These are phyloP conservation scores for Esox niger DNA, from an alignment of 2,113 vertebrate genomes.

Conservation along the genomic window DNA sequence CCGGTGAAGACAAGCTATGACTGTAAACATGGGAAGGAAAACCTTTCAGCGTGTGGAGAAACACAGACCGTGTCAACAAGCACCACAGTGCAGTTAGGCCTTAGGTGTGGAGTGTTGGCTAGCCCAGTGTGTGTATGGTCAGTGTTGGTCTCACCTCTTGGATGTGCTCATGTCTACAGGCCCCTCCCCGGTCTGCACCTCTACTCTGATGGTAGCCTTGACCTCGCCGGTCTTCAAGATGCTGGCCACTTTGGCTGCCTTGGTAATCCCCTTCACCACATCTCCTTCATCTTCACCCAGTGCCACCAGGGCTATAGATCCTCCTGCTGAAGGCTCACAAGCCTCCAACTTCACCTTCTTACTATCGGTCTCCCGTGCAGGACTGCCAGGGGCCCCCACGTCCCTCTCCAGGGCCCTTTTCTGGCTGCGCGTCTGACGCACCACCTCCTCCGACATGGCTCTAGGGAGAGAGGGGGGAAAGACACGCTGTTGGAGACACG, in stretches of 20 bases:
- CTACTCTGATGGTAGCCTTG: conserved; percentile 82
- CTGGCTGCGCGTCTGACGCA: conserved; percentile 91
- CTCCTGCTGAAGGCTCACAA: conserved; percentile 52
- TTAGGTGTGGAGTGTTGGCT: too few relatives aligned
- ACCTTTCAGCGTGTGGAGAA: too few relatives aligned
- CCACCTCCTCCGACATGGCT: conserved; percentile 91
- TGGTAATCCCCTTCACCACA: conserved; percentile 68
- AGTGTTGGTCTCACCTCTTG: conserved; percentile 79
- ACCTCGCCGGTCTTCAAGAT: conserved; percentile 79
- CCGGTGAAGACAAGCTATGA: too few relatives aligned
- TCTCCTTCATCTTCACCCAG: neutral
- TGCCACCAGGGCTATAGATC: conserved; percentile 5
- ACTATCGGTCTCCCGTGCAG: conserved; percentile 73
- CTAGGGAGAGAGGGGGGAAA: conserved; percentile 10
- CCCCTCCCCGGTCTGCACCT: conserved; percentile 82
- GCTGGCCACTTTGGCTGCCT: conserved; percentile 70
- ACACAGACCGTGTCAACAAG: too few relatives aligned
- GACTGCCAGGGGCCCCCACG: conserved; percentile 22
- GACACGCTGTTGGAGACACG: conserved; percentile 3
- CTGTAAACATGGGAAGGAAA: too few relatives aligned
- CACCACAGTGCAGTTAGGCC: too few relatives aligned
- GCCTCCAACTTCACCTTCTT: conserved; percentile 88
- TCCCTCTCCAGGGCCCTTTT: conserved; percentile 90
- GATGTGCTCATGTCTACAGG: conserved; percentile 97
- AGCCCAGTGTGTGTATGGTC: too few relatives aligned